Conservation (phyloP, 2,888 invertebrate genomes). For the Syrista parreyssii region DNA sequence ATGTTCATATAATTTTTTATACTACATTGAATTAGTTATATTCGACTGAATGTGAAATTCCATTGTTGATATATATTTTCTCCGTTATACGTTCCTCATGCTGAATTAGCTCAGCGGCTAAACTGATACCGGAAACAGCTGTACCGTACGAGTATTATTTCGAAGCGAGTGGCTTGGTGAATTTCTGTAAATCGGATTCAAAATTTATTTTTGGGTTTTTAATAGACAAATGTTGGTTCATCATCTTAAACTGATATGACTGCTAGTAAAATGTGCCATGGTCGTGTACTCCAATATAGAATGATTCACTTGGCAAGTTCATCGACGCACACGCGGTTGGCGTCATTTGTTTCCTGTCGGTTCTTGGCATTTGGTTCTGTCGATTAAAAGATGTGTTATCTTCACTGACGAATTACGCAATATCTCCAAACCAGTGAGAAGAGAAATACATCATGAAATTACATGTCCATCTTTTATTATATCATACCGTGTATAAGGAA, state of each 20-base stretch:
- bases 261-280: neutral
- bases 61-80: neutral
- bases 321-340: constrained; percentile 5
- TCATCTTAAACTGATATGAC: neutral
- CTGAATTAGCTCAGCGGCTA: no score
- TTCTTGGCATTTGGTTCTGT: constrained; percentile 28
- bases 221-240: neutral
- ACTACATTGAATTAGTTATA: neutral
- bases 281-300: neutral
- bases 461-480: neutral
- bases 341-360: constrained; percentile 22
- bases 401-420: neutral
- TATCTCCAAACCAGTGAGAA: neutral
- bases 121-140: no score
- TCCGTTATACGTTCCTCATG: no score
- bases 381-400: constrained; percentile 7
- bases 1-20: neutral
- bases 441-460: no score
- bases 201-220: neutral
- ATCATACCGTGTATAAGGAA: no score
- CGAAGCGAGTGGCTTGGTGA: neutral
- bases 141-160: neutral
- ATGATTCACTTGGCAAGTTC: constrained; percentile 21
- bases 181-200: neutral
- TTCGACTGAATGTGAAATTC: neutral